phyloP scores from a whole-genome alignment of 2,113 vertebrate species.

The Climacteris rufus region DNA sequence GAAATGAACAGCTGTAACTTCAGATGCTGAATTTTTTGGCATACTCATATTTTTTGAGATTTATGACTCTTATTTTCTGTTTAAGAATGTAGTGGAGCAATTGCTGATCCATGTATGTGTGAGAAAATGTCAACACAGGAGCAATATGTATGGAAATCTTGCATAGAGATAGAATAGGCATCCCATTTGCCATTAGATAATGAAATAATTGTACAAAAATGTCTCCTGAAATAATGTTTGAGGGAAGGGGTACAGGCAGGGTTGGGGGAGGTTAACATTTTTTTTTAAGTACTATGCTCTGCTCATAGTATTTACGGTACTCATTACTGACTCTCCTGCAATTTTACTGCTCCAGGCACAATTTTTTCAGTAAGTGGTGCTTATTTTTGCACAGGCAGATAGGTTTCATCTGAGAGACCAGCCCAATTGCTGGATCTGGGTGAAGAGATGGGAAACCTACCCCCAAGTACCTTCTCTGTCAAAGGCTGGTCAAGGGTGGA shows the following conservation, averaged over 20 bases:
- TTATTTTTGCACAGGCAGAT: background rate
- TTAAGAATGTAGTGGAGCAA: background rate
- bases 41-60: background rate
- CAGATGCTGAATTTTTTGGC: background rate
- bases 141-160: background rate
- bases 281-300: background rate
- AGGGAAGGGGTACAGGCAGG: background rate
- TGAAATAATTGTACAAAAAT: background rate
- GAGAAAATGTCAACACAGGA: background rate
- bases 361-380: background rate
- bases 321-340: background rate
- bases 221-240: background rate
- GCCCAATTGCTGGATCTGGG: background rate
- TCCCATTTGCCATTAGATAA: background rate
- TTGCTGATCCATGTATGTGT: background rate
- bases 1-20: constrained; percentile 10
- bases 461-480: background rate
- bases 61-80: background rate
- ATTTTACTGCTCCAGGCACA: background rate
- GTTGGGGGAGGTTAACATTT: background rate
- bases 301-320: background rate
- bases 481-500: background rate
- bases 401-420: background rate
- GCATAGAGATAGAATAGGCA: background rate
- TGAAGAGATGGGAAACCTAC: background rate